These are phyloP conservation scores for Buceros bicornis DNA, from an alignment of 2,797 vertebrate genomes.

Conservation along the genomic window DNA sequence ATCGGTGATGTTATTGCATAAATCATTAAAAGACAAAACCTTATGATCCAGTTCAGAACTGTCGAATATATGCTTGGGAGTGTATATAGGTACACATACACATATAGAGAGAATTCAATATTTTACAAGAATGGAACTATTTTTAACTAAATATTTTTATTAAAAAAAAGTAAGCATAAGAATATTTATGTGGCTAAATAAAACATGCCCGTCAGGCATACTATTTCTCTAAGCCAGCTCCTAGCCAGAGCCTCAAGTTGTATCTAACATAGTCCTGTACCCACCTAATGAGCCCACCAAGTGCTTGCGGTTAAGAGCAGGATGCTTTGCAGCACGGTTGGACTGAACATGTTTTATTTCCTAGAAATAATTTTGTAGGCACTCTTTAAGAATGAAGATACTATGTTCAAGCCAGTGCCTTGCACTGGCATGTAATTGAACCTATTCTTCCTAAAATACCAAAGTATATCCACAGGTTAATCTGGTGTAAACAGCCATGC, in stretches of 20 bases:
- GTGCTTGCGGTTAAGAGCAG: not conserved
- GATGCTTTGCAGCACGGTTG: not conserved
- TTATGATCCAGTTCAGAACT: not conserved
- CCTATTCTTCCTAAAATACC: not conserved
- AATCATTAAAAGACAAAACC: not conserved
- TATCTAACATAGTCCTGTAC: not conserved
- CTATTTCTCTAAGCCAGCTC: not conserved
- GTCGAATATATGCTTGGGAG: not conserved
- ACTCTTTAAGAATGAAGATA: not conserved
- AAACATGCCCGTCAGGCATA: not conserved
- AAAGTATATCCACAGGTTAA: not conserved
- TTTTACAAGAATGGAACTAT: not conserved
- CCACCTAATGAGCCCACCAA: not conserved
- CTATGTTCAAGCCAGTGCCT: not conserved
- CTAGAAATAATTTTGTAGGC: not conserved
- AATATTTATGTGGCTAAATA: not conserved
- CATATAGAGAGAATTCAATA: not conserved
- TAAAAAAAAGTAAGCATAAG: not conserved
- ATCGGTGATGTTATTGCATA: not conserved
- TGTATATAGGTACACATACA: accelerated
- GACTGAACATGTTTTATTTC: not conserved
- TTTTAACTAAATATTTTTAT: not conserved
- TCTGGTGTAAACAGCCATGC: not conserved
- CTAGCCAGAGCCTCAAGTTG: not conserved
- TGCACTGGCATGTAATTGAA: not conserved